Conservation (phyloP, 2,888 invertebrate species). For the Lypha dubia region DNA sequence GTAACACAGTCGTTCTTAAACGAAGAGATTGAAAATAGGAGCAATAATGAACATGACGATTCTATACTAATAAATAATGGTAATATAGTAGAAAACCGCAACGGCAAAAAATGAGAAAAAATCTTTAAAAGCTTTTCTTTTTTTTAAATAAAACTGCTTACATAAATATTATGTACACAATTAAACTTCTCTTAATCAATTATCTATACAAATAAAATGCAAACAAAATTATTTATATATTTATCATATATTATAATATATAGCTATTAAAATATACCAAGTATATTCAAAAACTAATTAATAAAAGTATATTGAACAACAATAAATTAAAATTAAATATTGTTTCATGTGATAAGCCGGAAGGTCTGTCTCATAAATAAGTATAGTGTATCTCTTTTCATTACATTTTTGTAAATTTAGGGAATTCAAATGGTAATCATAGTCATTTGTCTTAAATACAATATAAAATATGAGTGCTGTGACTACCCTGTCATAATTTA, state of each 20-base stretch:
- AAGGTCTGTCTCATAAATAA: too few relatives aligned
- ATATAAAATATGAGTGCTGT: too few relatives aligned
- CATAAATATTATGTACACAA: conserved; percentile 44
- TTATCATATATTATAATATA: conserved; percentile 46
- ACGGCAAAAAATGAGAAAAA: conserved; percentile 14
- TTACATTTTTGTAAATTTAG: too few relatives aligned
- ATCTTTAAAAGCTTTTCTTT: conserved; percentile 1
- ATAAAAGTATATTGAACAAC: conserved; percentile 25
- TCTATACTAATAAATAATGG: conserved; percentile 40
- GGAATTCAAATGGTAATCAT: too few relatives aligned
- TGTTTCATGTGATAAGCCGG: too few relatives aligned
- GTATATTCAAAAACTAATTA: conserved; percentile 62
- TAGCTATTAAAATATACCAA: conserved; percentile 61
- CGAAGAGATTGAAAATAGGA: conserved; percentile 11
- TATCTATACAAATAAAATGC: conserved; percentile 32
- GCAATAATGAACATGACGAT: conserved; percentile 36
- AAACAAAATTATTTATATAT: conserved; percentile 56
- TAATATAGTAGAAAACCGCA: conserved; percentile 35
- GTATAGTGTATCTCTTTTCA: too few relatives aligned
- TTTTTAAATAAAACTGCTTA: conserved; percentile 24
- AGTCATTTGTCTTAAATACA: too few relatives aligned
- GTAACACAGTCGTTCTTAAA: conserved; percentile 38
- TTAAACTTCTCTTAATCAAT: conserved; percentile 40
- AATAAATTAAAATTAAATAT: too few relatives aligned
- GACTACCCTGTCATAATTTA: too few relatives aligned